These are phyloP conservation scores for Dascyllus trimaculatus DNA, from an alignment of 2,113 vertebrate genomes.

Conservation along the genomic window DNA sequence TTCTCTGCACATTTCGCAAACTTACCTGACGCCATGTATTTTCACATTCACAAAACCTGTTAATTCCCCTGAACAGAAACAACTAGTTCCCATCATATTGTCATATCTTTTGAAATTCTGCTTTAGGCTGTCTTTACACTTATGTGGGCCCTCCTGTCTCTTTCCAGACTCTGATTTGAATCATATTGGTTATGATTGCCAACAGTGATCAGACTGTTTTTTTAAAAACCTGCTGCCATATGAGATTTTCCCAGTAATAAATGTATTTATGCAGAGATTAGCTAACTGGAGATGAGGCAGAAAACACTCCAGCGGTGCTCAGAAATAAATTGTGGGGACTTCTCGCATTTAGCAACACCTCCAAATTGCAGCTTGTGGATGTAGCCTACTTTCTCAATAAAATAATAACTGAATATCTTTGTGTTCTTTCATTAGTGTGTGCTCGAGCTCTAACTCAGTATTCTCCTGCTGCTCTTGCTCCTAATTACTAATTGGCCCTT, in stretches of 20 bases:
- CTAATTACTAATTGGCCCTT: slow-evolving; percentile 70
- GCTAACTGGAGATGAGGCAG: slow-evolving; percentile 24
- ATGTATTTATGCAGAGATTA: slow-evolving; percentile 47
- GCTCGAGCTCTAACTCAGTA: not conserved
- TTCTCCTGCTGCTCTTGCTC: slow-evolving; percentile 55
- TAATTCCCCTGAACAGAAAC: not conserved
- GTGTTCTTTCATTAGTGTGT: slow-evolving; percentile 54
- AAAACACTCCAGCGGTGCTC: slow-evolving; percentile 42
- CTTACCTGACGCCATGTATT: too few relatives aligned
- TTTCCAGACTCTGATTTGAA: not conserved
- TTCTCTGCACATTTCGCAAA: too few relatives aligned
- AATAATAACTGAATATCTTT: slow-evolving; percentile 40
- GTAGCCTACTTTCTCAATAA: slow-evolving; percentile 60
- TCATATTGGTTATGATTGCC: not conserved
- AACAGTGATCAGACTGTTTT: slow-evolving; percentile 14
- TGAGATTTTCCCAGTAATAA: not conserved
- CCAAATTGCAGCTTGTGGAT: slow-evolving; percentile 35
- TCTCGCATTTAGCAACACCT: slow-evolving; percentile 51
- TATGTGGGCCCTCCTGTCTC: not conserved
- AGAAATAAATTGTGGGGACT: slow-evolving; percentile 47
- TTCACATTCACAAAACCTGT: too few relatives aligned
- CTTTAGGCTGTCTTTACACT: not conserved
- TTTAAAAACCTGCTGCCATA: not conserved
- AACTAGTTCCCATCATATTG: not conserved
- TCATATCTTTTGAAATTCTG: not conserved